Conservation (phyloP, 1,140 invertebrate species). For the Catajapyx aquilonaris region DNA sequence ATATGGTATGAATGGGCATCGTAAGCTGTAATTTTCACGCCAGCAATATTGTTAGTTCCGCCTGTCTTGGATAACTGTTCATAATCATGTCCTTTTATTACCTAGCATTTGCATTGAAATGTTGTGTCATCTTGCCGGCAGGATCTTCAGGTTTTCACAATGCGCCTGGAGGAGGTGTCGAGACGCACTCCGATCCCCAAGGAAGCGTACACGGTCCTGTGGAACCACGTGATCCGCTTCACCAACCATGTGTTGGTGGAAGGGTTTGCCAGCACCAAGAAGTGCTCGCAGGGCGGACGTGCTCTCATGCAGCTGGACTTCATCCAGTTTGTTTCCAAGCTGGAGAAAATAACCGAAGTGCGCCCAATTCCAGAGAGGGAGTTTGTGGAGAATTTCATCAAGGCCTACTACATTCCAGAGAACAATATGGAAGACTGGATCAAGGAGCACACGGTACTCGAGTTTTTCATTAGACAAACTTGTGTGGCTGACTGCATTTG, state of each 20-base stretch:
- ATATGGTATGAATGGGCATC: no score
- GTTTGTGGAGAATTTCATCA: conserved; percentile 86
- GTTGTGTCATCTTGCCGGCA: no score
- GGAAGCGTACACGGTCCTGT: conserved; percentile 47
- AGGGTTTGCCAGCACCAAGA: conserved; percentile 19
- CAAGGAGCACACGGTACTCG: conserved; percentile 54
- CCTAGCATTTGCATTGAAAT: no score
- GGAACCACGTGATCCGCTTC: conserved; percentile 68
- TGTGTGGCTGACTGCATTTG: no score
- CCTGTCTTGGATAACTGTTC: no score
- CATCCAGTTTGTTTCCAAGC: conserved; percentile 76
- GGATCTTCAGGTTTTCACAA: conserved; percentile 56
- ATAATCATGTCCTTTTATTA: no score
- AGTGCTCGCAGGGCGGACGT: conserved; percentile 87
- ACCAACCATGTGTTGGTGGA: conserved; percentile 26
- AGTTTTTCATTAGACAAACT: no score
- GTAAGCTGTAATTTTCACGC: no score
- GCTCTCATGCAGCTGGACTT: conserved; percentile 97
- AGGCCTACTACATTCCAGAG: conserved; percentile 87
- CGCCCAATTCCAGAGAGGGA: conserved; percentile 71
- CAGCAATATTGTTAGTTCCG: no score
- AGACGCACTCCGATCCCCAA: conserved; percentile 42
- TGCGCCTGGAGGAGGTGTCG: conserved; percentile 45
- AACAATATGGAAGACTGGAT: conserved; percentile 74
- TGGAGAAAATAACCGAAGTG: conserved; percentile 62